phyloP scores from a whole-genome alignment of 2,113 vertebrate species.

The Melanocharis versteri region DNA sequence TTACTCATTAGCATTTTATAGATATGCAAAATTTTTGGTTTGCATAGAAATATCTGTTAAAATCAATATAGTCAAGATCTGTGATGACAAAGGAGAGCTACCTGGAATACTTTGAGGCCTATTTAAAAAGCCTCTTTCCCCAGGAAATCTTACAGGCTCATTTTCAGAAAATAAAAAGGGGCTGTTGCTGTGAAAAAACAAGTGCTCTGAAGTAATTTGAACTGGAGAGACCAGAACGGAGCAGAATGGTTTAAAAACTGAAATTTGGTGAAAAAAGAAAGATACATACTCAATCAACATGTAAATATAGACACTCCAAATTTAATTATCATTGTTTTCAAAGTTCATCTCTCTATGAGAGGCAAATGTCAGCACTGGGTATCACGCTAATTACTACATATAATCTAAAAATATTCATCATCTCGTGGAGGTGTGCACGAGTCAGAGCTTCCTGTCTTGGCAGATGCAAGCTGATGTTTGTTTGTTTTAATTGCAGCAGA shows the following conservation, averaged over 20 bases:
- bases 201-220: not conserved
- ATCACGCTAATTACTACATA: not conserved
- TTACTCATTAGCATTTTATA: not conserved
- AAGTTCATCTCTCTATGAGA: not conserved
- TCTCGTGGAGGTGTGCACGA: not conserved
- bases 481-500: conserved; percentile 47
- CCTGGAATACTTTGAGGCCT: not conserved
- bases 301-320: not conserved
- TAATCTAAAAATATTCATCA: not conserved
- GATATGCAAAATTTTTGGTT: not conserved
- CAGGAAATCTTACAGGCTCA: not conserved
- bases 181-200: not conserved
- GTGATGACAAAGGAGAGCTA: not conserved
- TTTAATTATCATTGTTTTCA: not conserved
- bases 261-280: not conserved
- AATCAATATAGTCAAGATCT: not conserved
- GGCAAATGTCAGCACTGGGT: not conserved
- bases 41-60: not conserved
- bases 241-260: not conserved
- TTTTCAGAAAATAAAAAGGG: not conserved
- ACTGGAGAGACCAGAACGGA: not conserved
- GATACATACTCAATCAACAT: not conserved
- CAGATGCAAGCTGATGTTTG: conserved; percentile 25
- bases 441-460: not conserved
- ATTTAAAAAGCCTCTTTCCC: not conserved